Evolutionary conservation across 1,140 invertebrate species (phyloP).

Genomic region (Macrosteles quadrilineatus): DNA sequence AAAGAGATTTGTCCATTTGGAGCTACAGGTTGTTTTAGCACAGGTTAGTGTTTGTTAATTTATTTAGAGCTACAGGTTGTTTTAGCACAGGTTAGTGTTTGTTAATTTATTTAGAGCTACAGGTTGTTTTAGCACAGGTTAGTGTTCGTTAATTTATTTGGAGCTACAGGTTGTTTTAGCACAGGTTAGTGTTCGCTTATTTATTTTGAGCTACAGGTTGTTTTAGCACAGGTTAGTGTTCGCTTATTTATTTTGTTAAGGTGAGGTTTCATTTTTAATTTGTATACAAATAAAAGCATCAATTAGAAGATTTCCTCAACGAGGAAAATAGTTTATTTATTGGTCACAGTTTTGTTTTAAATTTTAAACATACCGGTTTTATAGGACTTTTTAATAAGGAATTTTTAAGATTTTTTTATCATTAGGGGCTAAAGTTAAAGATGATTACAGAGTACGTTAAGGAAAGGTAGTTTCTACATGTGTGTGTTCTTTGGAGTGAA

Average conservation of each 20-base stretch:
- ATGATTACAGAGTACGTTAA: too few species aligned
- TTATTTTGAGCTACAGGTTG: too few species aligned
- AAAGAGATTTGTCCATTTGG: constrained; percentile 77
- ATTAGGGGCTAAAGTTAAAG: too few species aligned
- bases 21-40: constrained; percentile 70
- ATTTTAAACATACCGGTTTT: too few species aligned
- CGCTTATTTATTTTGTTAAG: too few species aligned
- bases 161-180: constrained; percentile 72
- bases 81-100: constrained; percentile 67
- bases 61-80: constrained; percentile 74
- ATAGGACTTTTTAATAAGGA: too few species aligned
- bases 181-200: constrained; percentile 65
- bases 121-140: constrained; percentile 73
- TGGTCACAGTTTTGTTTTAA: too few species aligned
- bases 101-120: constrained; percentile 77
- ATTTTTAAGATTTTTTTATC: too few species aligned
- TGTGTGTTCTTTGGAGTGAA: too few species aligned
- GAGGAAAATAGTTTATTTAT: too few species aligned
- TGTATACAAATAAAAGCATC: background rate
- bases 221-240: background rate
- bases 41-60: constrained; percentile 72
- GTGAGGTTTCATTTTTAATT: background rate
- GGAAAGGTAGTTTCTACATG: too few species aligned
- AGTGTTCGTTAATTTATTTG: constrained; percentile 71
- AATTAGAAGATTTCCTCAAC: background rate